These are phyloP conservation scores for Melipona quadrifasciata DNA, from an alignment of 1,140 invertebrate species.

Conservation along the genomic window DNA sequence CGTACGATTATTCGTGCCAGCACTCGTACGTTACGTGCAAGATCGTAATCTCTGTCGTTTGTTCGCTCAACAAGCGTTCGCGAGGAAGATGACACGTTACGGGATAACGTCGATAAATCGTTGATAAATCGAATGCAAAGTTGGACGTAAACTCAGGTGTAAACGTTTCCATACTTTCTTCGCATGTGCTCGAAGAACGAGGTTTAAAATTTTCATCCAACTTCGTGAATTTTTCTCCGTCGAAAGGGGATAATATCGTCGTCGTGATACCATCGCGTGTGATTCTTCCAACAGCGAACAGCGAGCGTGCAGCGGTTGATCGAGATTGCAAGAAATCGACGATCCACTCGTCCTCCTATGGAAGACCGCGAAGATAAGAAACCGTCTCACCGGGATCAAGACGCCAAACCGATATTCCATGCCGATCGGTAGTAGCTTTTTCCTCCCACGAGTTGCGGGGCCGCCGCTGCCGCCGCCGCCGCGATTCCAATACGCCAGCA, in stretches of 20 bases:
- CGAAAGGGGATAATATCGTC: neutral
- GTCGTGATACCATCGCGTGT: neutral
- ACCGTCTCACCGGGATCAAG: constrained; percentile 13
- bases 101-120: too few relatives aligned
- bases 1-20: neutral
- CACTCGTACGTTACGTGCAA: neutral
- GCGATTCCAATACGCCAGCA: constrained; percentile 7
- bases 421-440: constrained; percentile 13
- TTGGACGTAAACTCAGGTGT: too few relatives aligned
- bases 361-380: neutral
- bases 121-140: too few relatives aligned
- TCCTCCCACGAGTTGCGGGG: neutral
- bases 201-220: neutral
- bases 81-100: neutral
- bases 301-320: neutral
- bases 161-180: too few relatives aligned
- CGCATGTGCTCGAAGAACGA: neutral
- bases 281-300: neutral
- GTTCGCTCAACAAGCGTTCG: neutral
- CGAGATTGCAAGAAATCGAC: neutral
- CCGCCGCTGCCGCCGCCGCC: too few relatives aligned
- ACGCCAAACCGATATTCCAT: constrained; percentile 16
- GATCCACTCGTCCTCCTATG: neutral
- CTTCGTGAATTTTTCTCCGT: neutral
- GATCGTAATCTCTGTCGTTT: neutral